Base-by-base conservation (phyloP, 2,797 vertebrate genomes). In the Malurus leucopterus region DNA sequence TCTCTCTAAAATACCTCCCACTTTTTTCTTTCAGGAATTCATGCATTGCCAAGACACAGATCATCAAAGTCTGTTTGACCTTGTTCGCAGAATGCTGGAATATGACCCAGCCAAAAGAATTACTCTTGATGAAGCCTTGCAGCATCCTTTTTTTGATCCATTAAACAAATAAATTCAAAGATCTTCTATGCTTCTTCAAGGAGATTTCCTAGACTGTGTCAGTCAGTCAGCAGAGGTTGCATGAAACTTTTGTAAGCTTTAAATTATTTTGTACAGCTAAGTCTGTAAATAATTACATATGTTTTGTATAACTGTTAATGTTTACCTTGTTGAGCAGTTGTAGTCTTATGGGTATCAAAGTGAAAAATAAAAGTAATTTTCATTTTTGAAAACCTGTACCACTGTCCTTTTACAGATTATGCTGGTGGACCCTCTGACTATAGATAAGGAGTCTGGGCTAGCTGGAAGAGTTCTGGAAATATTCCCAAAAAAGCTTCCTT, bases 61-160 rank as follows among this genome's bases (percentile, higher is more conserved):
- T 67, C 99, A 99, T 80, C 96, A 97, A 44, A 97, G 97, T 84
- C 98, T 99, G 34, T 99, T 99, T 85, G 98, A 99, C 96, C 98
- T 99, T 67, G 97, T 99, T 47, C 96, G 98, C 96, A 98, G 97
- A 96, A 98, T 99, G 99, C 93, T 99, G 97, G 98, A 98, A 43
- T 99, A 99, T 29, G 99, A 99, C 63, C 98, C 98, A 50, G 64
- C 97, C 23, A 98, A 98, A 96, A 98, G 99, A 88, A 98, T 99
- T 90, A 98, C 98, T 78, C 97, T 99, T 77, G 98, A 98, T 53
- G 98, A 99, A 94, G 98, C 98, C 49, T 96, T 99, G 64, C 95
- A 96, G 34, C 99, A 99, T 91, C 97, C 98, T 68, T 99, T 99
- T 90, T 98, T 99, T 92, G 81, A 95, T 89, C 13, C 95, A 47